Conservation (phyloP, 2,113 vertebrate species). For the Monarcha castaneiventris region DNA sequence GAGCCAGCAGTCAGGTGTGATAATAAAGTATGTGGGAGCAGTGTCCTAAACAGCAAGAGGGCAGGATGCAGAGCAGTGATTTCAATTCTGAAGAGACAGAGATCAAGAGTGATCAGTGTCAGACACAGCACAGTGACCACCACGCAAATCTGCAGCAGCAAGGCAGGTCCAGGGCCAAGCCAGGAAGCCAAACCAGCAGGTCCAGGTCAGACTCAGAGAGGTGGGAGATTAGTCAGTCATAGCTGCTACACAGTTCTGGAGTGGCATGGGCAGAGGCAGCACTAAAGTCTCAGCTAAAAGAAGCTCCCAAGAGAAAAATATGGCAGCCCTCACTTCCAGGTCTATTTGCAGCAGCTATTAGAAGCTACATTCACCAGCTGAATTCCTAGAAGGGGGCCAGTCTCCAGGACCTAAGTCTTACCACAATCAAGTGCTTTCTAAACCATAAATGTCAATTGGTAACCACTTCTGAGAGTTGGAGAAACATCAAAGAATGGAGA, state of each 20-base stretch:
- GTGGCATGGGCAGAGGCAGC: neutral
- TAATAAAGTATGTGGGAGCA: neutral
- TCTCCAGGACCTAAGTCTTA: neutral
- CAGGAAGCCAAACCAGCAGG: neutral
- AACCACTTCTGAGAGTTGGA: neutral
- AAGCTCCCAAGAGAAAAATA: neutral
- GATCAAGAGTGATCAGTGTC: neutral
- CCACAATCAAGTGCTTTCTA: neutral
- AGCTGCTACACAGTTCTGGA: neutral
- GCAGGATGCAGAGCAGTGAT: neutral
- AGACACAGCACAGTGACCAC: neutral
- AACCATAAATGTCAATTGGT: neutral
- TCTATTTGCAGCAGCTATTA: neutral
- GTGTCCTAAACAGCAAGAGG: neutral
- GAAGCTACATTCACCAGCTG: neutral
- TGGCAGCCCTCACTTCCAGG: neutral
- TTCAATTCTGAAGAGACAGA: neutral
- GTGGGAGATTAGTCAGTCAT: neutral
- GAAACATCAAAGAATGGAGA: neutral
- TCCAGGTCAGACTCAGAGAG: fast-evolving
- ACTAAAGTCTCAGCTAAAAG: neutral
- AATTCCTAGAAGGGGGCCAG: neutral
- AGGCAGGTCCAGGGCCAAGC: neutral
- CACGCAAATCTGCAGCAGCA: neutral
- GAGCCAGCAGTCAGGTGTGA: neutral